These are phyloP conservation scores for Rhinogobio ventralis DNA, from an alignment of 2,797 vertebrate species.

Conservation along the genomic window DNA sequence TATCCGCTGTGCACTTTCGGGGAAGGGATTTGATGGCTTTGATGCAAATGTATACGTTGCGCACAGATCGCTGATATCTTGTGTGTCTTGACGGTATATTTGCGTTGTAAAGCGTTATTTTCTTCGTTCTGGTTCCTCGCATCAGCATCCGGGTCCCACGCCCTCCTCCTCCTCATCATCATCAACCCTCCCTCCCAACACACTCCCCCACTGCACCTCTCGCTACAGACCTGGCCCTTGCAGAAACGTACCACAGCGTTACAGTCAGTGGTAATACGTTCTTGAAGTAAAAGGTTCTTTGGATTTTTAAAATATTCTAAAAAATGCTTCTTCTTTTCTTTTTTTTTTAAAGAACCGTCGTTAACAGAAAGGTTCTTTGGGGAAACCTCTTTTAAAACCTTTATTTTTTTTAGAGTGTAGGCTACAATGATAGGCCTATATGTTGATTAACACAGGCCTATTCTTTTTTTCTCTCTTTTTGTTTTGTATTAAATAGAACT, in stretches of 20 bases:
- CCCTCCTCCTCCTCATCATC: conserved; percentile 40
- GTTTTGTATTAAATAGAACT: neutral
- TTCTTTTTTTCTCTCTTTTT: neutral
- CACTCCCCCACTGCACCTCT: conserved; percentile 24
- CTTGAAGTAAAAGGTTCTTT: neutral
- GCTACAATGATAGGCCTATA: neutral
- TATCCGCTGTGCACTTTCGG: neutral
- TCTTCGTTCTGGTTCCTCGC: conserved; percentile 77
- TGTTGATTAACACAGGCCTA: neutral
- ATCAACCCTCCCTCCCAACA: conserved; percentile 27
- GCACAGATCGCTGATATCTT: neutral
- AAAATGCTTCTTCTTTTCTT: too few species aligned
- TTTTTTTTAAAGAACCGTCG: too few species aligned
- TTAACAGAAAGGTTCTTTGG: neutral
- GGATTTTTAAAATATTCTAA: neutral
- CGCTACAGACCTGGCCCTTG: conserved; percentile 4
- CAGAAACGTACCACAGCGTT: neutral
- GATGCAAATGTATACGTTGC: neutral
- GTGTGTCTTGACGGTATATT: neutral
- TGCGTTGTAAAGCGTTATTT: conserved; percentile 23
- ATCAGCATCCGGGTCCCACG: conserved; percentile 81
- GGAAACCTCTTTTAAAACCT: neutral
- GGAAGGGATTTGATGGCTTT: neutral
- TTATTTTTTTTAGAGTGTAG: neutral
- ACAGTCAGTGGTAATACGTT: neutral